Conservation (phyloP, 2,888 invertebrate genomes). For the Tillus elongatus region DNA sequence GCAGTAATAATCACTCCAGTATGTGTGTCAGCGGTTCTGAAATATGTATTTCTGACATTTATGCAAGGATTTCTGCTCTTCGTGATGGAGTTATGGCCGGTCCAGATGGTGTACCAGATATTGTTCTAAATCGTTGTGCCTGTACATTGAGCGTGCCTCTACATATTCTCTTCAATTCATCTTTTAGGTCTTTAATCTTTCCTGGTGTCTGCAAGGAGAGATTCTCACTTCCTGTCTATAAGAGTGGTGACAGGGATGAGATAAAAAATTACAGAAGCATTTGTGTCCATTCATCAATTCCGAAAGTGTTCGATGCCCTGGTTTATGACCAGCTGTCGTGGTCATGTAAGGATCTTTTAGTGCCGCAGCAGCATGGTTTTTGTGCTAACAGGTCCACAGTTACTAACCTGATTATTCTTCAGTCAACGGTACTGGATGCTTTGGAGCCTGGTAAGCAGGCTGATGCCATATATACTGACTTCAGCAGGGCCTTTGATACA, state of each 20-base stretch:
- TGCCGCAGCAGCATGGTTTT: neutral
- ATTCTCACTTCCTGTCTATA: neutral
- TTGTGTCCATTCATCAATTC: neutral
- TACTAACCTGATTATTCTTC: neutral
- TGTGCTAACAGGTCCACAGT: neutral
- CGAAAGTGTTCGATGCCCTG: neutral
- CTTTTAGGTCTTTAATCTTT: neutral
- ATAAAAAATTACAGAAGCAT: neutral
- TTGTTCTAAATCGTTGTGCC: neutral
- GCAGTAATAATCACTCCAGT: no score
- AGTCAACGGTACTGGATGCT: neutral
- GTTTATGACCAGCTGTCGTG: neutral
- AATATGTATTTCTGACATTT: no score
- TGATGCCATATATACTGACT: constrained; percentile 2
- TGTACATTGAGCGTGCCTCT: neutral
- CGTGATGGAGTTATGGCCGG: no score
- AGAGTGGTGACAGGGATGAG: neutral
- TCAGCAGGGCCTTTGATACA: neutral
- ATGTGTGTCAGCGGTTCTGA: no score
- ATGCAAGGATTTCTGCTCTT: no score
- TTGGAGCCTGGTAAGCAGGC: neutral
- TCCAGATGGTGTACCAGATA: constrained; percentile 3
- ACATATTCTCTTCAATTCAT: constrained; percentile 3
- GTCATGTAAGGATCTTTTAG: neutral
- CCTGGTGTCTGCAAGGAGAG: neutral